Base-by-base conservation (phyloP, 1,140 invertebrate genomes). In the Caenorhabditis tropicalis region DNA sequence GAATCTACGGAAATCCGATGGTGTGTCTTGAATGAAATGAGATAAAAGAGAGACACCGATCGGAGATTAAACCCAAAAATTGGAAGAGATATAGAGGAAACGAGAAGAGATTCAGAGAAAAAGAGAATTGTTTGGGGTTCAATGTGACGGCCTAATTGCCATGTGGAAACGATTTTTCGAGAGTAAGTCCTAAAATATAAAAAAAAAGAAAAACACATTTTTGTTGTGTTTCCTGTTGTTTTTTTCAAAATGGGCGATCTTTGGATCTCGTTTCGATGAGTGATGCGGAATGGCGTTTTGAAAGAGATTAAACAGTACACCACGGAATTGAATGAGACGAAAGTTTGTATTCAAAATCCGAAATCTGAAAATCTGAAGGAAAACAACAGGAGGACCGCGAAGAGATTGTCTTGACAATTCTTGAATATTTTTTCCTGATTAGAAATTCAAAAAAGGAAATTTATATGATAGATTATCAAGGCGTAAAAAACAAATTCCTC, bases 71-170 rank as follows among this genome's bases (percentile, higher is more conserved):
- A 74, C 29, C 65, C 19, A 31, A 24, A 74, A 43, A 74, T 36
- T 46, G 43, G 9, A 19, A n/a, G 36, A 36, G 31, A 65, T 9
- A 74, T 12, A 5, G n/a, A n/a, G 15, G 36, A 24, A n/a, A 43
- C 10, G 24, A 43, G 21, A 74, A 24, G 65, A 43, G 65, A 43
- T 31, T 31, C n/a, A 16, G 65, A 74, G 65, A 43, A 36, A 31
- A 15, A 43, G 15, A 43, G 51, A 74, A 43, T 43, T 43, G 65
- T 74, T 74, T 43, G 33, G 33, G 65, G 65, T 74, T 74, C 65
- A 74, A 43, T 74, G 65, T 74, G 65, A 74, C 65, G 65, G 65
- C 65, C 65, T 74, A 74, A 74, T 74, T 74, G 65, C 65, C 33
- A 46, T 74, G 33, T 74, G 65, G 65, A 39, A 74, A 43, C 65